These are phyloP conservation scores for Craniophora ligustri DNA, from an alignment of 2,888 invertebrate species.

Conservation along the genomic window DNA sequence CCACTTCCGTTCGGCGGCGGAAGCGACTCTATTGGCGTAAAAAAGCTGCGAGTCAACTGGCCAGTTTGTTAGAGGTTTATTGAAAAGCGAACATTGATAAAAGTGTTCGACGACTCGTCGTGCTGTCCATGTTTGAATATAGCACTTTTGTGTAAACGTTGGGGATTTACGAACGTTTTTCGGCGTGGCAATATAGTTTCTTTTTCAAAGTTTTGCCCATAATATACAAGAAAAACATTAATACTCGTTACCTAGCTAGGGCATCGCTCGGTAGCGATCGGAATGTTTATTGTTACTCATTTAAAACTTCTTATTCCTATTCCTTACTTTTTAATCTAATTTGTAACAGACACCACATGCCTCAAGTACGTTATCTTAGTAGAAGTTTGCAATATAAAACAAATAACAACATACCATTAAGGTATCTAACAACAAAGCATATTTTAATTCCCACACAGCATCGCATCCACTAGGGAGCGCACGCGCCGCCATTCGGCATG, in stretches of 20 bases:
- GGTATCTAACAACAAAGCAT: slow-evolving; percentile 40
- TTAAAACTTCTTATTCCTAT: too few species aligned
- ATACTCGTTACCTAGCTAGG: too few species aligned
- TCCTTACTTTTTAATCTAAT: too few species aligned
- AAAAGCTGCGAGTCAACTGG: slow-evolving; percentile 81
- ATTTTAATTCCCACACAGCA: slow-evolving; percentile 55
- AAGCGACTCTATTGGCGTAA: slow-evolving; percentile 83
- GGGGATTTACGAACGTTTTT: slow-evolving; percentile 49
- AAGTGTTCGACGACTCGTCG: slow-evolving; percentile 67
- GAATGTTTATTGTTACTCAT: too few species aligned
- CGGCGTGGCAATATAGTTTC: slow-evolving; percentile 13
- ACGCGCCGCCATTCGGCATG: slow-evolving; percentile 80
- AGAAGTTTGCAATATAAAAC: slow-evolving; percentile 1
- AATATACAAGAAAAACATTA: not conserved
- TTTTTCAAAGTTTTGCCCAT: slow-evolving; percentile 2
- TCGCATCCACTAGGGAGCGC: slow-evolving; percentile 52
- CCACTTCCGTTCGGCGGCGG: slow-evolving; percentile 80
- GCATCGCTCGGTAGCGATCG: too few species aligned
- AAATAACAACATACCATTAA: slow-evolving; percentile 3
- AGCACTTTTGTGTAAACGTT: slow-evolving; percentile 64
- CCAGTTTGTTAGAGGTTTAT: slow-evolving; percentile 79
- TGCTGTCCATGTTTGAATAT: slow-evolving; percentile 57
- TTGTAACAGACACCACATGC: too few species aligned
- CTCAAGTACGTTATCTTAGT: not conserved
- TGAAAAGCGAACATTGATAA: slow-evolving; percentile 79